Conservation (phyloP, 2,888 invertebrate genomes). For the Heliconius hortense region DNA sequence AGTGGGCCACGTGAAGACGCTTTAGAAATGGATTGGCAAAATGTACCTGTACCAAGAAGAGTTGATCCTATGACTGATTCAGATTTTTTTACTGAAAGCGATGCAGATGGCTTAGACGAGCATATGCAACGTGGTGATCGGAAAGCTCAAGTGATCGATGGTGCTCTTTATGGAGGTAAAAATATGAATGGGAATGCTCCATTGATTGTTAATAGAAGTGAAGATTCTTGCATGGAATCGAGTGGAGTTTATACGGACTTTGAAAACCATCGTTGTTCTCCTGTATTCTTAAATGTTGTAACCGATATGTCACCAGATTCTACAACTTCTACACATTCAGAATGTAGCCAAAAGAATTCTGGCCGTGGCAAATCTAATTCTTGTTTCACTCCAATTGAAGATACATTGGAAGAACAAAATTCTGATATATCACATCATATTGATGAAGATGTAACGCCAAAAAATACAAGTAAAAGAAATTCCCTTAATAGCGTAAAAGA, state of each 20-base stretch:
- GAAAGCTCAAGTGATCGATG: constrained; percentile 92
- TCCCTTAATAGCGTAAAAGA: constrained; percentile 73
- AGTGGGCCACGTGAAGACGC: constrained; percentile 79
- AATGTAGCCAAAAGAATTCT: constrained; percentile 76
- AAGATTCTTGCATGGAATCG: constrained; percentile 93
- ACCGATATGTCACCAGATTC: constrained; percentile 87
- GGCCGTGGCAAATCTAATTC: constrained; percentile 61
- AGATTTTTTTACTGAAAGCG: constrained; percentile 94
- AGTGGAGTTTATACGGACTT: constrained; percentile 94
- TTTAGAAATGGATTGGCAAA: constrained; percentile 81
- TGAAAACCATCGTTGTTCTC: constrained; percentile 84
- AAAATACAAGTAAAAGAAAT: constrained; percentile 72
- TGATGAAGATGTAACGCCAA: constrained; percentile 65
- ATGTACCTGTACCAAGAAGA: constrained; percentile 84
- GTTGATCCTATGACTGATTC: constrained; percentile 95
- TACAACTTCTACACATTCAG: constrained; percentile 80
- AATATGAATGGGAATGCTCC: constrained; percentile 81
- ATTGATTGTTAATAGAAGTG: constrained; percentile 81
- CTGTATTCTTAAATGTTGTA: constrained; percentile 80
- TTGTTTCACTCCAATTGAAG: constrained; percentile 61
- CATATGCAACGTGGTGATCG: constrained; percentile 87
- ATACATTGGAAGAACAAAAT: constrained; percentile 57
- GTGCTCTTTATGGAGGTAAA: constrained; percentile 91
- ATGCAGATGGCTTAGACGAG: constrained; percentile 92
- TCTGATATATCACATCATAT: constrained; percentile 52